Conservation (phyloP, 1,140 invertebrate species). For the Drosophila bocki region DNA sequence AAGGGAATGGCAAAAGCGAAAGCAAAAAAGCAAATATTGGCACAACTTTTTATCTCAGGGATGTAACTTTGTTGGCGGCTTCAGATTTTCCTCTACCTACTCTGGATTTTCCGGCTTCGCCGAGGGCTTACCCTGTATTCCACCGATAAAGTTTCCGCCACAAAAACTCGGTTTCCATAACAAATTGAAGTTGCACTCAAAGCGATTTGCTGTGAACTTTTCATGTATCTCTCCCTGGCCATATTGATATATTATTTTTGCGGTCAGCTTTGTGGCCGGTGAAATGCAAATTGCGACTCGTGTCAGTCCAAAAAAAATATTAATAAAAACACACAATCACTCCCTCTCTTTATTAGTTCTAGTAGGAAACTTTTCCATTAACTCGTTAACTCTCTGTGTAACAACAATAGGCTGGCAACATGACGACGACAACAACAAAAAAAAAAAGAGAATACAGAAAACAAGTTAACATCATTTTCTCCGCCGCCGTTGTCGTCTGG, state of each 20-base stretch:
- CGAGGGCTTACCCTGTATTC: constrained; percentile 18
- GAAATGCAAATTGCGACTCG: constrained; percentile 47
- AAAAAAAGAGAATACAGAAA: not conserved
- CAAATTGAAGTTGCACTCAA: constrained; percentile 38
- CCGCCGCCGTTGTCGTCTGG: constrained; percentile 49
- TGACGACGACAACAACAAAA: constrained; percentile 33
- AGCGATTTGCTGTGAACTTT: constrained; percentile 32
- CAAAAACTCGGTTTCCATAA: constrained; percentile 33
- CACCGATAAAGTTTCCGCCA: constrained; percentile 34
- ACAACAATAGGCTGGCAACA: constrained; percentile 59
- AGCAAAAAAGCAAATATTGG: constrained; percentile 70
- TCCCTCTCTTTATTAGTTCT: constrained; percentile 39
- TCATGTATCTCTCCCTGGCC: constrained; percentile 12
- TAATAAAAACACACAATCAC: constrained; percentile 17
- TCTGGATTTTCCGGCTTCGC: constrained; percentile 11
- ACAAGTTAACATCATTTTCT: constrained; percentile 61
- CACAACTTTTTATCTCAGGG: constrained; percentile 68
- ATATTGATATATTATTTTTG: constrained; percentile 36
- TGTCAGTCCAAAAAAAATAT: constrained; percentile 51
- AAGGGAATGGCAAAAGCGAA: constrained; percentile 30
- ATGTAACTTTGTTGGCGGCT: constrained; percentile 58
- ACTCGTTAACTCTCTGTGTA: constrained; percentile 69
- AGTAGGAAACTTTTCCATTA: constrained; percentile 76
- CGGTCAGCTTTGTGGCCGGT: constrained; percentile 11
- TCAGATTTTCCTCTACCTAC: constrained; percentile 6